Percentiles rank a stretch among this genome's conserved stretches.
phyloP scores from a whole-genome alignment of 2,888 invertebrate genomes.

The Torymus texanus region DNA sequence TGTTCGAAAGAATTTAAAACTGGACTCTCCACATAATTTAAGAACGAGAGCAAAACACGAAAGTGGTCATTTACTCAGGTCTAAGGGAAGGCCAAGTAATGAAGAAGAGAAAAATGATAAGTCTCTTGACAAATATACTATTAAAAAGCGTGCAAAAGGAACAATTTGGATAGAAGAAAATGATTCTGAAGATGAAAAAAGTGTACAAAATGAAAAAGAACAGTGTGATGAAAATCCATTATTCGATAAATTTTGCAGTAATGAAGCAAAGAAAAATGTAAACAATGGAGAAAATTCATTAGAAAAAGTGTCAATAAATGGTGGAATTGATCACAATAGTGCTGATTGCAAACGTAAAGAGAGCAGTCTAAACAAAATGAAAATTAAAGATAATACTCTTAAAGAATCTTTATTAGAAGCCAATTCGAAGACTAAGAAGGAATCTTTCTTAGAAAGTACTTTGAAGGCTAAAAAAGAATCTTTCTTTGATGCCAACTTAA shows the following conservation, averaged over 20 bases:
- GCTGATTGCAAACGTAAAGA: slow-evolving; percentile 52
- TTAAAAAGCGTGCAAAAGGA: slow-evolving; percentile 73
- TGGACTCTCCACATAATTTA: slow-evolving; percentile 71
- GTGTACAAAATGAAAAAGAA: slow-evolving; percentile 56
- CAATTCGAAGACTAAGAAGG: slow-evolving; percentile 32
- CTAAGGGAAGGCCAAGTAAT: slow-evolving; percentile 71
- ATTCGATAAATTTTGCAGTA: slow-evolving; percentile 39
- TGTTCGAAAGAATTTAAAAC: slow-evolving; percentile 68
- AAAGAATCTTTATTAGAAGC: slow-evolving; percentile 44
- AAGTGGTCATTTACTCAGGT: slow-evolving; percentile 72
- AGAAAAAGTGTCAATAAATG: slow-evolving; percentile 51
- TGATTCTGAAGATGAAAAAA: slow-evolving; percentile 63
- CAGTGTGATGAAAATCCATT: slow-evolving; percentile 53
- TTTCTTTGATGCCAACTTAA: slow-evolving; percentile 24
- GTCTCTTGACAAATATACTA: slow-evolving; percentile 68
- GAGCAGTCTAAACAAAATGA: slow-evolving; percentile 35
- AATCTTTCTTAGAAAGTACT: too few species aligned
- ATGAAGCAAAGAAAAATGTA: slow-evolving; percentile 34
- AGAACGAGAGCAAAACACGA: slow-evolving; percentile 72
- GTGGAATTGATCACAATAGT: slow-evolving; percentile 38
- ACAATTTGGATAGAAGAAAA: slow-evolving; percentile 73
- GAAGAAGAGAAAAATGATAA: slow-evolving; percentile 68
- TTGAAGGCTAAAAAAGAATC: slow-evolving; percentile 28
- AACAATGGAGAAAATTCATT: slow-evolving; percentile 46
- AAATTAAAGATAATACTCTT: slow-evolving; percentile 36